Percentiles rank a stretch among this genome's conserved stretches.
Evolutionary conservation across 2,113 vertebrate genomes (phyloP).

Genomic region (Calidris pygmaea): DNA sequence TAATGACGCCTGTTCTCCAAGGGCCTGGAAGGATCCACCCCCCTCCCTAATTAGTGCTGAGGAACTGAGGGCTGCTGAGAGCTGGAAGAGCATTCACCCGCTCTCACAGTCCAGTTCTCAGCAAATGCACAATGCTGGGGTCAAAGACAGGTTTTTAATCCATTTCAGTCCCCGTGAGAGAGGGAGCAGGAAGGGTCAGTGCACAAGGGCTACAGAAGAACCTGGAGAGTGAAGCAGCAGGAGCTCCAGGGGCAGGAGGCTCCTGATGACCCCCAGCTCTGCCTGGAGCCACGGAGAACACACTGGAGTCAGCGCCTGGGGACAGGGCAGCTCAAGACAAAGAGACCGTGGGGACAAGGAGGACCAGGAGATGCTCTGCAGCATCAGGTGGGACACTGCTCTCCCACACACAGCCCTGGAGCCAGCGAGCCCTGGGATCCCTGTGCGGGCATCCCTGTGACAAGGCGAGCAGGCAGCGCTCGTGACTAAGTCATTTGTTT

Average conservation of each 20-base stretch:
- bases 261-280: accelerated
- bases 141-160: background rate
- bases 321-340: accelerated
- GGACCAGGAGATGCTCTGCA: background rate
- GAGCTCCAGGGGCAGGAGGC: background rate
- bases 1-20: background rate
- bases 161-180: background rate
- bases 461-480: background rate
- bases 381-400: background rate
- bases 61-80: background rate
- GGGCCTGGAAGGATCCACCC: background rate
- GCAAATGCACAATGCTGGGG: accelerated
- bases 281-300: accelerated
- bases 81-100: background rate
- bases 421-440: background rate
- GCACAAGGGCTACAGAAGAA: background rate
- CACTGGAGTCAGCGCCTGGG: accelerated
- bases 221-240: accelerated
- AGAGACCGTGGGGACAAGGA: accelerated
- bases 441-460: background rate
- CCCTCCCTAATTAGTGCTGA: accelerated
- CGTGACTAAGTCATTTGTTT: background rate
- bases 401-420: background rate
- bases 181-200: accelerated
- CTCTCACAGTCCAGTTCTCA: background rate